Conservation (phyloP, 2,888 invertebrate genomes). For the Geotrupes spiniger region DNA sequence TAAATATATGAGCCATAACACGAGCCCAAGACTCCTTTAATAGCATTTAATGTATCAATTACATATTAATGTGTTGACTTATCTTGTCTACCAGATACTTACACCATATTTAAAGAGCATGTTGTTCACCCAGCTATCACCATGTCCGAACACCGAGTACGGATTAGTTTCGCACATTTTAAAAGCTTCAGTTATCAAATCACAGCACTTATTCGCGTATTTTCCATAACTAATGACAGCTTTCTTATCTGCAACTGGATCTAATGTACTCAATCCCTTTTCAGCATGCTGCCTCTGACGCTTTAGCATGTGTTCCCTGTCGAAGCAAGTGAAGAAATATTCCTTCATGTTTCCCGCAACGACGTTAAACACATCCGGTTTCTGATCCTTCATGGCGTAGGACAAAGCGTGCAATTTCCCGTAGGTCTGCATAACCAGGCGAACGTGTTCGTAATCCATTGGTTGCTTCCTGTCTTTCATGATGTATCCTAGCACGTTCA, state of each 20-base stretch:
- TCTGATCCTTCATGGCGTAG: conserved; percentile 33
- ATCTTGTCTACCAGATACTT: conserved; percentile 10
- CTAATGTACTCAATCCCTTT: too few relatives aligned
- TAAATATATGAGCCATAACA: too few relatives aligned
- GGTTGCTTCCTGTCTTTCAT: conserved; percentile 25
- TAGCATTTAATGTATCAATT: too few relatives aligned
- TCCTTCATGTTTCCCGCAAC: conserved; percentile 24
- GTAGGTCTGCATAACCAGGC: conserved; percentile 32
- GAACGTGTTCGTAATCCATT: conserved; percentile 33
- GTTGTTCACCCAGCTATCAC: conserved; percentile 37
- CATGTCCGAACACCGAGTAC: conserved; percentile 34
- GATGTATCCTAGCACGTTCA: conserved; percentile 32
- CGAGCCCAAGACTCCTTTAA: too few relatives aligned
- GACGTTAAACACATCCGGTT: conserved; percentile 28
- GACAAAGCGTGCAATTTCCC: conserved; percentile 36
- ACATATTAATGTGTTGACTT: too few relatives aligned
- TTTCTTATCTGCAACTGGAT: too few relatives aligned
- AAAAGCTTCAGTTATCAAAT: too few relatives aligned
- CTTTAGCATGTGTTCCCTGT: too few relatives aligned
- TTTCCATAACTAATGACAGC: too few relatives aligned
- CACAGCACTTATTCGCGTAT: too few relatives aligned
- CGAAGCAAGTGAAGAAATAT: too few relatives aligned
- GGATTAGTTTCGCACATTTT: conserved; percentile 10
- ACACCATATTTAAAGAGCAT: conserved; percentile 34
- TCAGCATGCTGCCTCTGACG: too few relatives aligned